Base-by-base conservation (phyloP, 2,113 vertebrate species). In the Lichenostomus cassidix region DNA sequence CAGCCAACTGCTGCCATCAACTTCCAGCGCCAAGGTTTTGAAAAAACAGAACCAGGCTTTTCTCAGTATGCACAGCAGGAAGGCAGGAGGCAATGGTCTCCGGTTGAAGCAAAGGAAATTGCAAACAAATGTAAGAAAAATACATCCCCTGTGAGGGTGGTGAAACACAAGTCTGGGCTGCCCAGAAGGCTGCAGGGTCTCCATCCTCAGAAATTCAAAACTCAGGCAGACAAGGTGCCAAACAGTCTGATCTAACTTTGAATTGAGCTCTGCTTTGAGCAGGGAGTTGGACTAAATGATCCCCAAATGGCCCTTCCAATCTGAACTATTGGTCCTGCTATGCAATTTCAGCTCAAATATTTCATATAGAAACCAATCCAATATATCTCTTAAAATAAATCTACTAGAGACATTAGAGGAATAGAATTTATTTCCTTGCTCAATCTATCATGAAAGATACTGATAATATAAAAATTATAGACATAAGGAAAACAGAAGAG, bases 381-480 rank as follows among this genome's bases (percentile, higher is more conserved):
- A 70, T 50, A 77, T 42, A 65, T 46, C 9, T 68, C 31, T 73
- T 60, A 44, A 91, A 88, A 92, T 29, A 93, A 60, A 74, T 55
- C 41, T 92, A 16, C 52, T 52, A 27, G 23, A 83, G 33, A 31
- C 10, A 56, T 55, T 37, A 74, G 21, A 80, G 50, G 23, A 69
- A 65, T 55, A 60, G 11, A 3, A 86, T 62, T 50, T 50, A 55
- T 74, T 83, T 89, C 16, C 42, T 80, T 80, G 16, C 9, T 83
- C 50, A 39, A n/a, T 37, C 33, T 50, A 63, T 73, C 3, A 7
- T 58, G 55, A 56, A 90, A 90, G 62, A 77, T 39, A 70, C 9
- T 14, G 67, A 55, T 76, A 91, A 82, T 62, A 78, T 22, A 24
- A 92, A 83, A 89, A 88, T 67, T 80, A 77, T 44, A 80, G 84